Percentiles rank a stretch among this genome's conserved stretches.
Evolutionary conservation across 53 echinoderm and acorn worm genomes (phyloP).

Genomic region (Luidia sarsii): DNA sequence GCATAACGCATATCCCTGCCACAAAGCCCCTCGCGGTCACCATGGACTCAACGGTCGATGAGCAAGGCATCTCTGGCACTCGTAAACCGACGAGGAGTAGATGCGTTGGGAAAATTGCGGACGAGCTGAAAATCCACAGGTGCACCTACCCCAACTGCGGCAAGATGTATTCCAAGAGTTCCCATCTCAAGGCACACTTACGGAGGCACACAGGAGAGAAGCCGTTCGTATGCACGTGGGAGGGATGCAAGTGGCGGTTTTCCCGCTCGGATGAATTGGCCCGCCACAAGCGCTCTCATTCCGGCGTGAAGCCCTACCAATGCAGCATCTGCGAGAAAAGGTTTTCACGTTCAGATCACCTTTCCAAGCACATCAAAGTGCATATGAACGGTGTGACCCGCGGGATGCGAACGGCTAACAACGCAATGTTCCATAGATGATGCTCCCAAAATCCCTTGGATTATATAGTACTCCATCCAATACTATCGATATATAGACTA

Average conservation of each 20-base stretch:
- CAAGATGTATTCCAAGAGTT: conserved; percentile 99
- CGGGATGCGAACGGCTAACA: conserved; percentile 43
- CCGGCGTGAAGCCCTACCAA: conserved; percentile 94
- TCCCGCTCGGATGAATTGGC: conserved; percentile 96
- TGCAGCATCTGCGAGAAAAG: conserved; percentile 97
- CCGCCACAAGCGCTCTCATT: conserved; percentile 96
- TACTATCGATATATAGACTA: neutral
- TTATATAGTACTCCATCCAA: neutral
- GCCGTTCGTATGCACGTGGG: conserved; percentile 96
- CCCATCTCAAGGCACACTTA: conserved; percentile 95
- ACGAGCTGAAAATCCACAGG: conserved; percentile 98
- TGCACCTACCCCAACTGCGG: conserved; percentile 97
- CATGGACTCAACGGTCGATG: neutral
- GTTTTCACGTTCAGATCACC: conserved; percentile 93
- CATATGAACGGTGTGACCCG: conserved; percentile 89
- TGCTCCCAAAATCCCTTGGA: neutral
- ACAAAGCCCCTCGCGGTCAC: conserved; percentile 4
- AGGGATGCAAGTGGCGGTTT: conserved; percentile 98
- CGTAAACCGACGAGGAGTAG: conserved; percentile 28
- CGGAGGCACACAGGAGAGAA: conserved; percentile 97
- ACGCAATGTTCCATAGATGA: conserved; percentile 18
- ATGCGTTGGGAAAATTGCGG: conserved; percentile 74
- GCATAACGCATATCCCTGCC: conserved; percentile 85
- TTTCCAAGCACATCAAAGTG: conserved; percentile 97
- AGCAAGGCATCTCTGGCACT: neutral